These are phyloP conservation scores for Diarsia rubi DNA, from an alignment of 2,888 invertebrate species.

Conservation along the genomic window DNA sequence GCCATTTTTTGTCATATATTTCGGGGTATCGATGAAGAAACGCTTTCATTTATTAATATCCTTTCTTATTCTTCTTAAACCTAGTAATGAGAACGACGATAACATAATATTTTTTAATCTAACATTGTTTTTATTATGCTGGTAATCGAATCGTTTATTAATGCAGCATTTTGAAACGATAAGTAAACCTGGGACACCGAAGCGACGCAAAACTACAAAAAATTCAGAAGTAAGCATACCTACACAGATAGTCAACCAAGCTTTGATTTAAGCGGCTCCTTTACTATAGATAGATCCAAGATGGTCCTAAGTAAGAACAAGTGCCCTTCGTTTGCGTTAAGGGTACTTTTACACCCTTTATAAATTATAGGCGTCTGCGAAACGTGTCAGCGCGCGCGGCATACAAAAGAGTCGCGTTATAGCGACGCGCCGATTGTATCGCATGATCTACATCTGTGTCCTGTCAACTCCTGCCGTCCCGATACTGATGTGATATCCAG, in stretches of 20 bases:
- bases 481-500: constrained; percentile 32
- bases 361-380: constrained; percentile 35
- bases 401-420: constrained; percentile 59
- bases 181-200: neutral
- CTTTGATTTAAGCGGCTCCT: neutral
- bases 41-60: neutral
- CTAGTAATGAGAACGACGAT: no score
- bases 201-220: neutral
- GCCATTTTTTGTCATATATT: neutral
- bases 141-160: no score
- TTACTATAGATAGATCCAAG: no score
- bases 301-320: no score
- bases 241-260: neutral
- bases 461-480: constrained; percentile 47
- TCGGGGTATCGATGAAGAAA: constrained; percentile 46
- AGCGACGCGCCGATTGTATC: constrained; percentile 55
- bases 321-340: no score
- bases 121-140: no score
- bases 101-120: neutral
- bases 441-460: constrained; percentile 40
- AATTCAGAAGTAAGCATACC: no score
- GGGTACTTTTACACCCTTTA: no score
- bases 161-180: neutral
- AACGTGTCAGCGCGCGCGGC: constrained; percentile 51
- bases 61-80: no score